Evolutionary conservation across 2,888 invertebrate genomes (phyloP), one percentile per base, ranked within the genome.

Genomic region (Drosophila paramelanica): DNA sequence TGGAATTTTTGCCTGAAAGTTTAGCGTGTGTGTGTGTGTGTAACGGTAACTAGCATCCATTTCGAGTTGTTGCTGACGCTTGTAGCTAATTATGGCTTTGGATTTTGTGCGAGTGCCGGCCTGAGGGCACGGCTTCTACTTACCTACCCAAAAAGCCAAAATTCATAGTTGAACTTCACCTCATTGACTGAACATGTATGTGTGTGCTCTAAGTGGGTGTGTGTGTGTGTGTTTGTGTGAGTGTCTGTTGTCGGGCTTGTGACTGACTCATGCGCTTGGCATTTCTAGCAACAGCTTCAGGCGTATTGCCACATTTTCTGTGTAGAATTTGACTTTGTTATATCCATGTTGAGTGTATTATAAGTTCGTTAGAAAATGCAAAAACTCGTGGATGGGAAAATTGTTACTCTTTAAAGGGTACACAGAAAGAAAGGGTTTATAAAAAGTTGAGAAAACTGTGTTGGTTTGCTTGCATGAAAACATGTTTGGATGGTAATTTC

Each of bases 1-100:
- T 85, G 85, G 80, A 89, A 89, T 85, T 84, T 84, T 58, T 57
- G 73, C 69, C 73, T 70, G 66, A 79, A 88, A 82, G 75, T 86
- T 84, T 73, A 88, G 47, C 23, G 46, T n/a, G 27, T 50, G 31
- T 67, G 67, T 75, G 67, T 72, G 65, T 70, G 70, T 70, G 62
- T n/a, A n/a, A n/a, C n/a, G 52, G 52, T 56, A 72, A 72, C 74
- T 73, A 67, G 62, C 69, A 72, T 66, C 64, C 45, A 73, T 70
- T 76, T 76, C 53, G 76, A 73, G 42, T 56, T 73, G 47, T 61
- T 75, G 49, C 59, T 60, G 71, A 55, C 45, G 62, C 55, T 67
- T 74, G 33, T 56, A 61, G 80, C 88, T 88, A 81, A 82, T 82
- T 81, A 88, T 67, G 66, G 36, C 41, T 43, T 52, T 52, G 23